Evolutionary conservation across 2,113 vertebrate genomes (phyloP).

Genomic region (Pungitius pungitius): DNA sequence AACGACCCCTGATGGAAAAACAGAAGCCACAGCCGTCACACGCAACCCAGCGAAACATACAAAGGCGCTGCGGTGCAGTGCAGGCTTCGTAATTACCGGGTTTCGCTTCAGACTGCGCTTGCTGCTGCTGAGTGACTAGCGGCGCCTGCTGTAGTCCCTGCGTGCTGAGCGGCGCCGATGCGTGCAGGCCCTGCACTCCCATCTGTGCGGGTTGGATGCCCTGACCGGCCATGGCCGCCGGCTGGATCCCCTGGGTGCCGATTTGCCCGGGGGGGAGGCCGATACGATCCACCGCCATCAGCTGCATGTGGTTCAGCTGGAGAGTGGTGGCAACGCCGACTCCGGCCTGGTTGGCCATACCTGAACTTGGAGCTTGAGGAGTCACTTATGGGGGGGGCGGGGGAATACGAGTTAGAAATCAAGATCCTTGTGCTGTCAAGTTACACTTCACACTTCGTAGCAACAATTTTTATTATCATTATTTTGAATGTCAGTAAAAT

Average conservation of each 20-base stretch:
- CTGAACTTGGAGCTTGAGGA: slow-evolving; percentile 93
- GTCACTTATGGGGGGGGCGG: slow-evolving; percentile 81
- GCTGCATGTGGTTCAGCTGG: slow-evolving; percentile 96
- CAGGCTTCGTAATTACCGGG: slow-evolving; percentile 79
- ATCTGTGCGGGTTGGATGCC: slow-evolving; percentile 91
- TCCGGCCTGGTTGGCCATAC: slow-evolving; percentile 89
- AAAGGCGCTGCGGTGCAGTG: not conserved
- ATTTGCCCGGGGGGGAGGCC: slow-evolving; percentile 92
- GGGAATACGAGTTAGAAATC: not conserved
- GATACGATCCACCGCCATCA: slow-evolving; percentile 97
- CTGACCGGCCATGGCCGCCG: slow-evolving; percentile 86
- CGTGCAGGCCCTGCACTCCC: slow-evolving; percentile 90
- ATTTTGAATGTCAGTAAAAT: not conserved
- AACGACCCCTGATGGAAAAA: slow-evolving; percentile 81
- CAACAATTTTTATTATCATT: not conserved
- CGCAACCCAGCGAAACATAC: not conserved
- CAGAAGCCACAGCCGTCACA: not conserved
- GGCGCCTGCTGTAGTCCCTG: slow-evolving; percentile 91
- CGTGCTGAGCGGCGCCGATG: slow-evolving; percentile 84
- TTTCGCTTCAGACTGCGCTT: slow-evolving; percentile 87
- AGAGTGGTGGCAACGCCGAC: slow-evolving; percentile 95
- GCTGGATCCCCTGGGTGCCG: slow-evolving; percentile 92
- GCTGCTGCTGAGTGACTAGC: slow-evolving; percentile 75
- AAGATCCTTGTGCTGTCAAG: not conserved
- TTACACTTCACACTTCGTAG: not conserved